Percentiles rank a stretch among this genome's conserved stretches.
phyloP scores from a whole-genome alignment of 2,113 vertebrate genomes.

The Urocitellus parryii region DNA sequence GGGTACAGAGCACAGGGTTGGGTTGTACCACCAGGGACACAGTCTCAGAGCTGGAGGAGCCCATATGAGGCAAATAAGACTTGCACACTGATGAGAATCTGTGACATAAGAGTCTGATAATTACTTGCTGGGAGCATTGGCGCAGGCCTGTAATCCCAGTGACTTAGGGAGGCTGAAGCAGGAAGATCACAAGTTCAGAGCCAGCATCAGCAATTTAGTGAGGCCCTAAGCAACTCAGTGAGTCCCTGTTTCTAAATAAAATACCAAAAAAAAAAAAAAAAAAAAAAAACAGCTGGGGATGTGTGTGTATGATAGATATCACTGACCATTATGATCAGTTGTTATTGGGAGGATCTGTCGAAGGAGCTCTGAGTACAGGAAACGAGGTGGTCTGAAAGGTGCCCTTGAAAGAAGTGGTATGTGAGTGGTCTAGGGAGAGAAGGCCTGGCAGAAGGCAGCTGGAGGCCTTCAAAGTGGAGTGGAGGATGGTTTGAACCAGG shows the following conservation, averaged over 20 bases:
- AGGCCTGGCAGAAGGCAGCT: neutral
- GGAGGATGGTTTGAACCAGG: neutral
- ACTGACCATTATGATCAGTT: neutral
- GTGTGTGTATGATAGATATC: neutral
- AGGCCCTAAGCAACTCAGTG: too few species aligned
- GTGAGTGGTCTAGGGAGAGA: neutral
- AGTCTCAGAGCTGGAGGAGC: neutral
- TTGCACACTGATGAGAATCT: neutral
- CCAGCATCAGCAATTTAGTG: too few species aligned
- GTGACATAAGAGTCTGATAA: neutral
- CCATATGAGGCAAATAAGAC: too few species aligned
- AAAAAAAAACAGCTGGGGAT: too few species aligned
- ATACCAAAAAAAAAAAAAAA: too few species aligned
- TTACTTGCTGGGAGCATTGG: too few species aligned
- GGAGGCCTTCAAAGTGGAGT: neutral
- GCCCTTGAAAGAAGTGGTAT: neutral
- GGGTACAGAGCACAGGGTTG: neutral
- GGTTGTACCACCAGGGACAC: neutral
- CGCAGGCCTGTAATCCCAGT: too few species aligned
- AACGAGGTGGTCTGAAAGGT: neutral
- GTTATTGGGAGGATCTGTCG: neutral
- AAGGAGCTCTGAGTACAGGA: neutral
- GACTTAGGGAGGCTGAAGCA: too few species aligned
- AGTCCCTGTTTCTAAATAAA: too few species aligned
- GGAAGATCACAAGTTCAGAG: too few species aligned